phyloP scores from a whole-genome alignment of 2,797 vertebrate species.

The Centropyge bicolor region DNA sequence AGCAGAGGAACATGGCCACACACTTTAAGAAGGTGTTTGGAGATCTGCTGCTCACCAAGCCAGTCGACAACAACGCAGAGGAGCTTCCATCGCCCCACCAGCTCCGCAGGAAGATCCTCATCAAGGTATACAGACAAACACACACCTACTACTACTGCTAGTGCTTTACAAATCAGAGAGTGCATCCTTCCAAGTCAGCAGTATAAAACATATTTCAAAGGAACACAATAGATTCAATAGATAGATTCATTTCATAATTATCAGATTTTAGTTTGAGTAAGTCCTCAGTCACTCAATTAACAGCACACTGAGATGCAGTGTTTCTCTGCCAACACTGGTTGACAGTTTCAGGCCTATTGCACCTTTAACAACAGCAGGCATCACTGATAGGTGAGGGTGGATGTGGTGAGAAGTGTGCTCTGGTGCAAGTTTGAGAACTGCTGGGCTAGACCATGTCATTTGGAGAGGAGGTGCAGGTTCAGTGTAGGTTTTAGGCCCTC shows the following conservation, averaged over 20 bases:
- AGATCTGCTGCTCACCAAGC: conserved; percentile 95
- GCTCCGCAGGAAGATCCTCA: conserved; percentile 96
- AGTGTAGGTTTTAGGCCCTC: background rate
- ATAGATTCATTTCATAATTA: no score
- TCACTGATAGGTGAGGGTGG: background rate
- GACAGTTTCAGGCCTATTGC: background rate
- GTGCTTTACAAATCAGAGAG: background rate
- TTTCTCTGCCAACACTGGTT: background rate
- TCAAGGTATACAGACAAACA: conserved; percentile 86
- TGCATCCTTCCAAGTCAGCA: background rate
- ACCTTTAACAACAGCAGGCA: background rate
- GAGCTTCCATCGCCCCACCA: conserved; percentile 95
- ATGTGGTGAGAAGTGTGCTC: background rate
- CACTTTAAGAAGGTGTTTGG: conserved; percentile 96
- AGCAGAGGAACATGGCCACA: conserved; percentile 97
- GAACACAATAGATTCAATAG: no score
- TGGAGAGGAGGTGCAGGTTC: background rate
- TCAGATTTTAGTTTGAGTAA: no score
- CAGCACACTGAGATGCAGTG: no score
- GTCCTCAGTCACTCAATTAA: no score
- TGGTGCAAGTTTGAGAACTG: background rate
- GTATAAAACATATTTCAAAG: no score
- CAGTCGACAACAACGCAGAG: conserved; percentile 92
- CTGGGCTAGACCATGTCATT: background rate
- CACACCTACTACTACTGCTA: no score